Evolutionary conservation across 2,113 vertebrate genomes (phyloP), one percentile per base, ranked within the genome.

Genomic region (Podocnemis expansa): DNA sequence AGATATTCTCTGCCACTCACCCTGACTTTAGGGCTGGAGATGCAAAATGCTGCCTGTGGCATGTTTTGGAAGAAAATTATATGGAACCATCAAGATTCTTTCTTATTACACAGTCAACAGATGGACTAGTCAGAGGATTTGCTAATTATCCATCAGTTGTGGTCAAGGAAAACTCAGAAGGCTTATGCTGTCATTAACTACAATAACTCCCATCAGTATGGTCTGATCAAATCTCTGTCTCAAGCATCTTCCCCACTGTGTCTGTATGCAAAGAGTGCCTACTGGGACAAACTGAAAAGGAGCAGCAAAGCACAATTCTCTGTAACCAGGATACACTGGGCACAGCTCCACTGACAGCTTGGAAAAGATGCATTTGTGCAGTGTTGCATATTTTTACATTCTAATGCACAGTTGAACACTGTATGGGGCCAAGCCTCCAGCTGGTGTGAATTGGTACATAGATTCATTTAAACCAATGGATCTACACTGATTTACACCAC

Each of bases 151-250:
- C 78, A 81, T 31, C 81, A 93, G 80, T 70, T 76, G 34, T 84
- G 0, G 1, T 27, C 60, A n/a, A 38, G 67, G 83, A 56, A 88
- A 91, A 51, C 1, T 9, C 7, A 45, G 51, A 76, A n/a, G 85
- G 85, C 84, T 49, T 0, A 0, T 0, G 0, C 3, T 1, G 0
- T 47, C 73, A 29, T 34, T 24, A 31, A 24, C 4, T 45, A 17
- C 49, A 27, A 29, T 31, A 19, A 38, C 12, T 27, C 63, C 84
- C 78, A 75, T 89, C 93, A 94, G 85, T 13, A 14, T 4, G 0
- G 0, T 47, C 45, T 90, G 80, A n/a, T 55, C 79, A 88, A 38
- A 75, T 91, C 4, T 0, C 54, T 78, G n/a, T 73, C 45, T 49
- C 80, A 54, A 4, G 82, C 12, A 41, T 6, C 29, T 78, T 75